Base-by-base conservation (phyloP, 2,797 vertebrate genomes). In the Menidia menidia region DNA sequence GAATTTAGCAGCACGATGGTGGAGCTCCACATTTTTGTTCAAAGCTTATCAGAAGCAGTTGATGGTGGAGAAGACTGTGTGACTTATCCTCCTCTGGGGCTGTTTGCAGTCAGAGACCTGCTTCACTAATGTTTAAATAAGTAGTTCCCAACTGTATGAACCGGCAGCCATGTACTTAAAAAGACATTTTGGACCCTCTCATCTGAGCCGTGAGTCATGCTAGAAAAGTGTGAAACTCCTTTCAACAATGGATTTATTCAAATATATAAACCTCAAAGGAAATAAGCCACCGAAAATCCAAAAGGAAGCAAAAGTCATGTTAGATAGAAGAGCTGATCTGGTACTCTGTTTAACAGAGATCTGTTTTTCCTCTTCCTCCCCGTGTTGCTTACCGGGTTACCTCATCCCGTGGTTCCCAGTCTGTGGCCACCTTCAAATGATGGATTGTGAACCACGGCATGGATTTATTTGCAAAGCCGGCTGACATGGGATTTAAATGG, bases 391-490 rank as follows among this genome's bases (percentile, higher is more conserved):
- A 42, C 52, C 60, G 32, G 30, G 47, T n/a, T 9, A 68, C 51
- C 60, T 54, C 41, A 67, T 4, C 31, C 10, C 51, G 6, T 0
- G 18, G 47, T 18, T 60, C 33, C 2, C 33, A 30, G 67, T 63
- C 57, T 63, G 47, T 65, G 58, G 65, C 57, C 52, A 1, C 32
- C 35, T 39, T 39, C 7, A 39, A 39, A 10, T 39, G 2, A 39
- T 39, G 35, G 11, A n/a, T n/a, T 7, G 18, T 43, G 56, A 73
- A 60, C 64, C 66, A 73, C 42, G 13, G 42, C 10, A 31, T 15
- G 51, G 64, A 73, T 86, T 76, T 68, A 82, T 84, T 50, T 58
- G 51, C 5, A 39, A 63, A 64, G 39, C 31, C 18, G 68, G 73
- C 55, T 45, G 58, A 68, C 61, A 55, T 12, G 32, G 45, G 52